These are phyloP conservation scores for Atopsyche davidsoni DNA, from an alignment of 1,140 invertebrate species.

Conservation along the genomic window DNA sequence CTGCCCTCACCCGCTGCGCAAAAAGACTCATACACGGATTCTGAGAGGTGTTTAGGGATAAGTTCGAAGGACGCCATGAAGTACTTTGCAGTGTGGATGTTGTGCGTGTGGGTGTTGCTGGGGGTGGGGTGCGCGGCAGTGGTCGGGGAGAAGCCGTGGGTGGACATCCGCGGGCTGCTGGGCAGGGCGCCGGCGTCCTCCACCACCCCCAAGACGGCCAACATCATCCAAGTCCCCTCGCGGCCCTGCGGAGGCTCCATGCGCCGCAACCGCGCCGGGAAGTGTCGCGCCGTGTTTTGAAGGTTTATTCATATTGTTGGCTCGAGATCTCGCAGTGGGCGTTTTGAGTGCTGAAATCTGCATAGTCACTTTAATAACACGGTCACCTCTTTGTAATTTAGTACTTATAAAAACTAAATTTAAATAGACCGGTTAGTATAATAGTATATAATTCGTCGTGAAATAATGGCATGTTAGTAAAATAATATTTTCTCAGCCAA, in stretches of 20 bases:
- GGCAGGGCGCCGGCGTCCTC: not conserved
- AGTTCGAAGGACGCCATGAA: not conserved
- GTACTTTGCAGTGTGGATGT: not conserved
- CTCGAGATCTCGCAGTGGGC: no score
- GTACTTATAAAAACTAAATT: no score
- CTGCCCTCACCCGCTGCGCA: no score
- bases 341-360: no score
- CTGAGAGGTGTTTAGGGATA: no score
- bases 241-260: not conserved
- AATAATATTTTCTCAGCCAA: no score
- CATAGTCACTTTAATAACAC: no score
- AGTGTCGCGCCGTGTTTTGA: slow-evolving; percentile 12
- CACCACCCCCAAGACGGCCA: slow-evolving; percentile 9
- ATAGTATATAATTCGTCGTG: no score
- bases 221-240: slow-evolving; percentile 12
- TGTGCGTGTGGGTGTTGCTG: not conserved
- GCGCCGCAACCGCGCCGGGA: slow-evolving; percentile 2
- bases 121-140: slow-evolving; percentile 1
- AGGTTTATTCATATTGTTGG: not conserved
- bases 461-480: no score
- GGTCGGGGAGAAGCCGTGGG: slow-evolving; percentile 2
- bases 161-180: not conserved
- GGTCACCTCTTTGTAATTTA: no score
- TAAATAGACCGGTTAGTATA: no score
- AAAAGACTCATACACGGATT: no score